Percentiles rank a stretch among this genome's conserved stretches.
phyloP scores from a whole-genome alignment of 2,888 invertebrate species.

The Drosophila kanekoi region DNA sequence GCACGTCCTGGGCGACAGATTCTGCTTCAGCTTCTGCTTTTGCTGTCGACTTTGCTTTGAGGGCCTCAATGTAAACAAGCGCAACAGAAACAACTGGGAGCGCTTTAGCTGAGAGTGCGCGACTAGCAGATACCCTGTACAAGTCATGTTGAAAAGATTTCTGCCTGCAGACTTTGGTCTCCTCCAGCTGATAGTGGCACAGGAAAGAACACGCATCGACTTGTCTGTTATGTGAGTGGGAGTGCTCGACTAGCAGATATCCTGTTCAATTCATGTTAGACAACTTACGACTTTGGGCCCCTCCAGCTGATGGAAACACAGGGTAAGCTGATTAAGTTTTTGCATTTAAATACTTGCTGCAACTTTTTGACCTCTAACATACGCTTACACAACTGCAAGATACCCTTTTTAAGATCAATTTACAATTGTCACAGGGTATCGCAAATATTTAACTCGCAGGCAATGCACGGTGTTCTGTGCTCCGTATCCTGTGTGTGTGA shows the following conservation, averaged over 20 bases:
- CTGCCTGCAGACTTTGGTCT: too few species aligned
- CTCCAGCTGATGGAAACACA: too few species aligned
- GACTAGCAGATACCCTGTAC: constrained; percentile 1
- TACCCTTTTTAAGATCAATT: not conserved
- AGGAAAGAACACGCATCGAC: too few species aligned
- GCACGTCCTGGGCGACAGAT: constrained; percentile 24
- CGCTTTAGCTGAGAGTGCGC: not conserved
- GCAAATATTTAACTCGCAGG: constrained; percentile 72
- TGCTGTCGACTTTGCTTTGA: constrained; percentile 66
- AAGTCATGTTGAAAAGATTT: too few species aligned
- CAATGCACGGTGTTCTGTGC: constrained; percentile 15
- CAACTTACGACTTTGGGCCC: too few species aligned
- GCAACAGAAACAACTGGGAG: constrained; percentile 55
- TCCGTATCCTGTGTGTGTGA: constrained; percentile 15
- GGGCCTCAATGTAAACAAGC: constrained; percentile 73
- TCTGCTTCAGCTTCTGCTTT: constrained; percentile 12
- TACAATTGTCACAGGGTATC: not conserved
- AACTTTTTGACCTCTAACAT: not conserved
- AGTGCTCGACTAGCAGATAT: too few species aligned
- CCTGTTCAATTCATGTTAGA: too few species aligned
- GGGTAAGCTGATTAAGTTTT: too few species aligned
- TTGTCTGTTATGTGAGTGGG: too few species aligned
- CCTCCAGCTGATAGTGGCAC: too few species aligned
- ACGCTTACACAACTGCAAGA: not conserved
- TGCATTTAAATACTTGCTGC: too few species aligned